phyloP scores from a whole-genome alignment of 2,888 invertebrate genomes.

The Dryobotodes eremita region DNA sequence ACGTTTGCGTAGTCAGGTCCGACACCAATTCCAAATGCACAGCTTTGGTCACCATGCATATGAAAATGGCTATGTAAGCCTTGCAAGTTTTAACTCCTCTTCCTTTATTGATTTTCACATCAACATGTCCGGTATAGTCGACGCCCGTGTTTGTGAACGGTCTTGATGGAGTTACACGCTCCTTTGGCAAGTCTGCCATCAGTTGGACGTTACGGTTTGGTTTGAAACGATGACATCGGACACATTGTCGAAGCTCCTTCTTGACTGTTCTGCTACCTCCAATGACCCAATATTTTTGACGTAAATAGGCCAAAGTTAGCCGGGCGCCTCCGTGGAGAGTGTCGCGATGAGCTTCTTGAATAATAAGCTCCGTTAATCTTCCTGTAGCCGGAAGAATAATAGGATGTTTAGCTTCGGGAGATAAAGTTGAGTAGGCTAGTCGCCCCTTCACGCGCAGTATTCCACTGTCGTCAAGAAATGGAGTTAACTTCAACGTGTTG shows the following conservation, averaged over 20 bases:
- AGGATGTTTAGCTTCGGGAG: slow-evolving; percentile 6
- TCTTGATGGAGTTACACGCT: not conserved
- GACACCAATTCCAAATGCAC: no score
- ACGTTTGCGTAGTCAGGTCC: no score
- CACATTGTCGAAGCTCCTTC: slow-evolving; percentile 30
- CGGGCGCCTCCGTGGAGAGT: no score
- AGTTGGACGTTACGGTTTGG: slow-evolving; percentile 12
- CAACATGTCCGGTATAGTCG: slow-evolving; percentile 36
- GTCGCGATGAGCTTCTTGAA: no score
- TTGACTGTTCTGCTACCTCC: slow-evolving; percentile 29
- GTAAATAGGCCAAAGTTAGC: no score
- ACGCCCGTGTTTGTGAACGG: slow-evolving; percentile 2
- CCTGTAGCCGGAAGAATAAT: not conserved
- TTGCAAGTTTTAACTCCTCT: slow-evolving; percentile 29
- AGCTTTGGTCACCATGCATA: not conserved
- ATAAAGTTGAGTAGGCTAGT: slow-evolving; percentile 6
- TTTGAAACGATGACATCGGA: slow-evolving; percentile 28
- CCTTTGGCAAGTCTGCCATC: slow-evolving; percentile 27
- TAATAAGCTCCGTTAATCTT: not conserved
- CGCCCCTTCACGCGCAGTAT: slow-evolving; percentile 3
- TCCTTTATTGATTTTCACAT: slow-evolving; percentile 38
- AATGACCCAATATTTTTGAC: no score
- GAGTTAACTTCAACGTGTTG: not conserved
- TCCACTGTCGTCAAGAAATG: not conserved
- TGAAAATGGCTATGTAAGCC: not conserved